Evolutionary conservation across 1,140 invertebrate species (phyloP), one percentile per base, ranked within the genome.

Genomic region (Eupeodes corollae): DNA sequence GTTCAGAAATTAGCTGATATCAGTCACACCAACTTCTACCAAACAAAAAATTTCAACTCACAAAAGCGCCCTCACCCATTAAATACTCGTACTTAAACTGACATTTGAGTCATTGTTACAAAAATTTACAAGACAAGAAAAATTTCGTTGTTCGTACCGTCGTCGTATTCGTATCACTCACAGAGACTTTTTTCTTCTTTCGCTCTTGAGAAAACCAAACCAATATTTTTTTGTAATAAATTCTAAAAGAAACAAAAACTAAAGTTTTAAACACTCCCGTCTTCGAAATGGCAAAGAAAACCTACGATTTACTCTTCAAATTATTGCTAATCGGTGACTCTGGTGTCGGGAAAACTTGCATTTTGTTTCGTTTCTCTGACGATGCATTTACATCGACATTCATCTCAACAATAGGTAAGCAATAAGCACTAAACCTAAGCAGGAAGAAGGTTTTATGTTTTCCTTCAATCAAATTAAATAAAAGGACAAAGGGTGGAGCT

Each of bases 351-450:
- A 98, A 98, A 77, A 98, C 94, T 43, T 98, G 94, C 76, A 91
- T 98, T 66, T 75, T 98, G 49, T 97, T 98, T 70, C 81, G 95
- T 72, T 98, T 98, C 76, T 94, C 91, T 44, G 94, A 98, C 71
- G 93, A 98, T 78, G 91, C 92, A 48, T 98, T 97, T 73, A 98
- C 95, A 63, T 91, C 93, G 30, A 96, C 93, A 43, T 98, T 98
- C 75, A 98, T 98, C 68, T 95, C 91, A 45, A 96, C 92, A 38
- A 97, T 97, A 75, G 92, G 91, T 93, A 73, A 81, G 79, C 72
- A 21, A 41, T 19, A 35, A 35, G 12, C 13, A 26, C 21, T 8
- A 26, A 26, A 8, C 8, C 13, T 33, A 8, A 33, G 8, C 8
- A 35, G 34, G 34, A 35, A 10, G 14, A 2, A 26, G 21, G 21